Percentiles rank a stretch among this genome's conserved stretches.
Evolutionary conservation across 2,888 invertebrate species (phyloP).

Genomic region (Autographa gamma): DNA sequence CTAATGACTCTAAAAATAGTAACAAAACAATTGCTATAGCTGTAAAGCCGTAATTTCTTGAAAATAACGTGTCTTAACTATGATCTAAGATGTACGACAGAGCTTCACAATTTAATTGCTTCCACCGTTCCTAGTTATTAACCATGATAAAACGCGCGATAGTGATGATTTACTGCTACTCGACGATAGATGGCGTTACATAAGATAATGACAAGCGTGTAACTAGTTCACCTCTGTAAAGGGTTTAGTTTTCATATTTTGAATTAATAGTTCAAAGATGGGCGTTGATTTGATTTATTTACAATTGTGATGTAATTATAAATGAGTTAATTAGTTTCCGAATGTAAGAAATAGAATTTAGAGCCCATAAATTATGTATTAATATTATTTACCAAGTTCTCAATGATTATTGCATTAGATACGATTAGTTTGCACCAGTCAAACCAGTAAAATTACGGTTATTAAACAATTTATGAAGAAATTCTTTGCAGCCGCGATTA

Average conservation of each 20-base stretch:
- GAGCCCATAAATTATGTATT: constrained; percentile 5
- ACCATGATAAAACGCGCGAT: constrained; percentile 15
- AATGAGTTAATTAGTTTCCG: too few relatives aligned
- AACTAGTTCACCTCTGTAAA: background rate
- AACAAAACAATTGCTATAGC: background rate
- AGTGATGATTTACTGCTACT: constrained; percentile 56
- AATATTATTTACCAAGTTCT: constrained; percentile 1
- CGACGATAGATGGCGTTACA: constrained; percentile 71
- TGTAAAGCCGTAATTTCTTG: background rate
- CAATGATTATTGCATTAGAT: constrained; percentile 21
- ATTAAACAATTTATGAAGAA: constrained; percentile 37
- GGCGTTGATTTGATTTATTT: background rate
- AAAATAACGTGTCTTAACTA: background rate
- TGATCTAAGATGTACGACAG: background rate
- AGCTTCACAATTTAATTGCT: constrained; percentile 21
- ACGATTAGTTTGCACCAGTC: constrained; percentile 16
- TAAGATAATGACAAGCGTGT: constrained; percentile 27
- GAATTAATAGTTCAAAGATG: background rate
- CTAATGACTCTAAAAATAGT: background rate
- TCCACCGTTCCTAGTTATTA: constrained; percentile 15
- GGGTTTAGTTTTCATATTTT: background rate
- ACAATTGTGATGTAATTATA: background rate
- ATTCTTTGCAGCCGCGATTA: constrained; percentile 35
- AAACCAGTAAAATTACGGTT: constrained; percentile 29
- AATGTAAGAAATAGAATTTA: background rate